A percentile compares a stretch with the other conserved stretches of the same genome.
phyloP scores from a whole-genome alignment of 2,888 invertebrate genomes.

The Drosophila setosimentum region DNA sequence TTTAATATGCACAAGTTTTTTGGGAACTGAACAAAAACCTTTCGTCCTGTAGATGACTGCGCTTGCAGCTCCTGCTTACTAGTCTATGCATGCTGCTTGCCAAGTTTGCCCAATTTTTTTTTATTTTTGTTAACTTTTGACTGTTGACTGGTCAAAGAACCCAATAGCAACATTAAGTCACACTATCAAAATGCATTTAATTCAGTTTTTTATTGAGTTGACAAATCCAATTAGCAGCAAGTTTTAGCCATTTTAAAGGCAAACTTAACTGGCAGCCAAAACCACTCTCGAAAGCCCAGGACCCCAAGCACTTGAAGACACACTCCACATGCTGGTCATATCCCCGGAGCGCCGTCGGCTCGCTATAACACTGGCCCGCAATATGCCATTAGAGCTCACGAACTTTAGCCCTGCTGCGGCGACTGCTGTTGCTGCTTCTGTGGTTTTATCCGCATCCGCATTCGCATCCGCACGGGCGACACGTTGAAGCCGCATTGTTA shows the following conservation, averaged over 20 bases:
- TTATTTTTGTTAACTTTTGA: not conserved
- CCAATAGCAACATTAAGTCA: conserved; percentile 58
- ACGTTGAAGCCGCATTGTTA: conserved; percentile 81
- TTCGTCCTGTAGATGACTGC: conserved; percentile 23
- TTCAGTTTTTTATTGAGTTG: conserved; percentile 78
- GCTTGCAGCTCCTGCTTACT: conserved; percentile 22
- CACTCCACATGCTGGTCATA: conserved; percentile 35
- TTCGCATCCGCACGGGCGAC: conserved; percentile 66
- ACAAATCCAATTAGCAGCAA: conserved; percentile 77
- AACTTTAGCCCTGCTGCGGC: conserved; percentile 62
- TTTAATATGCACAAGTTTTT: conserved; percentile 83
- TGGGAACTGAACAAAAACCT: conserved; percentile 36
- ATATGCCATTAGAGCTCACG: conserved; percentile 68
- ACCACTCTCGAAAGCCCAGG: conserved; percentile 9
- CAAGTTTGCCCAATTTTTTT: conserved; percentile 42
- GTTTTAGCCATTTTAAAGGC: conserved; percentile 67
- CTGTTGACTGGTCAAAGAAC: conserved; percentile 63
- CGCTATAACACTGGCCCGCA: conserved; percentile 67
- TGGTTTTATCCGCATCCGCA: conserved; percentile 43
- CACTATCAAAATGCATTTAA: conserved; percentile 75
- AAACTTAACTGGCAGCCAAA: conserved; percentile 3
- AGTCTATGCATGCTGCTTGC: conserved; percentile 69
- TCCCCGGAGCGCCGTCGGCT: conserved; percentile 48
- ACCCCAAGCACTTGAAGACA: conserved; percentile 40
- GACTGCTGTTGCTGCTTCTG: conserved; percentile 27